Conservation (phyloP, 2,113 vertebrate species). For the Strigops habroptila region DNA sequence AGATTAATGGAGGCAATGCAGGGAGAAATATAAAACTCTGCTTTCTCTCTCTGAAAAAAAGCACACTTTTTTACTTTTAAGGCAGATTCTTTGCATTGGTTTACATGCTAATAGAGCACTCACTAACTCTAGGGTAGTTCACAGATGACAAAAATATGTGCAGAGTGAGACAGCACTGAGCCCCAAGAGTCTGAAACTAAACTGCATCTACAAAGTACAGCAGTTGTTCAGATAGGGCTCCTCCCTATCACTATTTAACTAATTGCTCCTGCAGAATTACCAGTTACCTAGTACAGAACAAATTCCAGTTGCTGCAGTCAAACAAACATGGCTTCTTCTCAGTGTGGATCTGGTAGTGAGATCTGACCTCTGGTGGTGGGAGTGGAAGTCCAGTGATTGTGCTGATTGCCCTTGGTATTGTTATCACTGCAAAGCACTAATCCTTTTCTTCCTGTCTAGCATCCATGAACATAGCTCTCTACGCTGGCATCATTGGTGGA, state of each 20-base stretch:
- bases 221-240: background rate
- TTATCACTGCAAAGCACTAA: background rate
- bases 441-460: slow-evolving; percentile 62
- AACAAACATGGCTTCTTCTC: background rate
- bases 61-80: background rate
- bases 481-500: slow-evolving; percentile 78
- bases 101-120: background rate
- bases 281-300: background rate
- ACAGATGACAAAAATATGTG: background rate
- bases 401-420: background rate
- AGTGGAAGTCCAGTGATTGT: background rate
- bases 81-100: background rate
- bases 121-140: background rate
- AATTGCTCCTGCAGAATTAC: background rate
- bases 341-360: background rate
- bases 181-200: background rate
- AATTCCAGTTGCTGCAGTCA: background rate
- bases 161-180: background rate
- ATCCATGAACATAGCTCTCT: slow-evolving; percentile 82
- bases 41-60: background rate
- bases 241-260: background rate
- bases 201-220: background rate
- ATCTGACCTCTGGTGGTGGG: background rate
- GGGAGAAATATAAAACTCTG: background rate
- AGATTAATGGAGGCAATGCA: background rate